Conservation (phyloP, 2,797 vertebrate genomes). For the Gymnoscopelus braueri region DNA sequence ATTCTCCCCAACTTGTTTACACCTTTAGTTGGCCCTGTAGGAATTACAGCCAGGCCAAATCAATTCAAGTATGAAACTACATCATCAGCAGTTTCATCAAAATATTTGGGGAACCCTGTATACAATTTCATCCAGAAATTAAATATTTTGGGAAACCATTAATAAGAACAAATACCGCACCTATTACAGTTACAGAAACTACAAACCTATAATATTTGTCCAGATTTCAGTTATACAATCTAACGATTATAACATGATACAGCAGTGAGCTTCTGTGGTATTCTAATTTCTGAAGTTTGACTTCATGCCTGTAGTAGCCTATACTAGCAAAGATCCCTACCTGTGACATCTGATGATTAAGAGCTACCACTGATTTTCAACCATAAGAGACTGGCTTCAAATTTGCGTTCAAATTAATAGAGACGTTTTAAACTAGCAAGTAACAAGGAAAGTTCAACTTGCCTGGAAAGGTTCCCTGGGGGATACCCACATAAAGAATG, state of each 20-base stretch:
- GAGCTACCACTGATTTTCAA: not conserved
- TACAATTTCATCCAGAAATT: not conserved
- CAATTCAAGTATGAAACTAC: conserved; percentile 17
- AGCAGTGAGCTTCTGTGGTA: not conserved
- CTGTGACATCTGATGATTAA: conserved; percentile 10
- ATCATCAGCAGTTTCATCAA: conserved; percentile 11
- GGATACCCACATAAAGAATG: conserved; percentile 19
- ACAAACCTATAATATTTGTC: too few relatives aligned
- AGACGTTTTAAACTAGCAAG: conserved; percentile 37
- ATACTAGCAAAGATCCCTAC: not conserved
- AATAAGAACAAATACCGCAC: conserved; percentile 25
- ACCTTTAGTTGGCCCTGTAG: conserved; percentile 4
- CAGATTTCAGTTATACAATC: too few relatives aligned
- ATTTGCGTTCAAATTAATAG: conserved; percentile 28
- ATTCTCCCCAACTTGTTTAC: not conserved
- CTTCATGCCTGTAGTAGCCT: not conserved
- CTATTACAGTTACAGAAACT: too few relatives aligned
- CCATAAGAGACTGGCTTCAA: conserved; percentile 10
- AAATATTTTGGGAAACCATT: conserved; percentile 23
- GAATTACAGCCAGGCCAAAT: conserved; percentile 13
- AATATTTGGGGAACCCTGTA: not conserved
- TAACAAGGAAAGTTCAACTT: conserved; percentile 27
- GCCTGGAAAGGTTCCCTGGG: conserved; percentile 15
- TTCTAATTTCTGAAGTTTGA: too few relatives aligned
- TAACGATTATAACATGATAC: conserved; percentile 10